These are phyloP conservation scores for Cataglyphis cursor DNA, from an alignment of 2,888 invertebrate species.

Conservation along the genomic window DNA sequence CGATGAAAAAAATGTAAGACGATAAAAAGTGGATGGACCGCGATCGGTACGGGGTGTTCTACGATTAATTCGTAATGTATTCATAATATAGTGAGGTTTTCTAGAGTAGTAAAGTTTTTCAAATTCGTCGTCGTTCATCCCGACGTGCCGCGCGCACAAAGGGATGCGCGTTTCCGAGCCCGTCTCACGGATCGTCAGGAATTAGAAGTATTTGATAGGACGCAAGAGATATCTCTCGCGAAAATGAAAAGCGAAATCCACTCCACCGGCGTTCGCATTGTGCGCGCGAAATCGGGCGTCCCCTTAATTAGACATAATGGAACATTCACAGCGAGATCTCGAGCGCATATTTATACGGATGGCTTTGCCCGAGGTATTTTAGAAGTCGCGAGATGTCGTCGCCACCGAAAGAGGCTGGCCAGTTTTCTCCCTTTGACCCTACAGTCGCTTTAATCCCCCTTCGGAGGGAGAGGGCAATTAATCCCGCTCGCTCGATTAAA, in stretches of 20 bases:
- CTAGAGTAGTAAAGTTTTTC: slow-evolving; percentile 10
- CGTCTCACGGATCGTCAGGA: slow-evolving; percentile 30
- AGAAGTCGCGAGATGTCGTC: slow-evolving; percentile 40
- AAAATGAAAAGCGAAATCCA: slow-evolving; percentile 41
- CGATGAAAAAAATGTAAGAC: slow-evolving; percentile 24
- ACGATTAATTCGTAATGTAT: slow-evolving; percentile 12
- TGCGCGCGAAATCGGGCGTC: slow-evolving; percentile 44
- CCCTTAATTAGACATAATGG: slow-evolving; percentile 51
- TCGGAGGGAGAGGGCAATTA: slow-evolving; percentile 78
- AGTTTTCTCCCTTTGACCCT: slow-evolving; percentile 64
- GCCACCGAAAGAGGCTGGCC: slow-evolving; percentile 41
- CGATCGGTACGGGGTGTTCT: too few relatives aligned
- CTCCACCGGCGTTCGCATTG: slow-evolving; percentile 16
- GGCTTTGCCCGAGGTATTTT: slow-evolving; percentile 68
- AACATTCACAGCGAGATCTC: slow-evolving; percentile 57
- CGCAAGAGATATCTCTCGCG: slow-evolving; percentile 29
- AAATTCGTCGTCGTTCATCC: slow-evolving; percentile 34
- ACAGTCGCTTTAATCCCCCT: slow-evolving; percentile 56
- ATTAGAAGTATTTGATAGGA: slow-evolving; percentile 50
- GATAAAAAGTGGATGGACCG: not conserved
- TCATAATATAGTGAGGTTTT: not conserved
- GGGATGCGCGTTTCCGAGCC: slow-evolving; percentile 12
- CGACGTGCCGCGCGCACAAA: slow-evolving; percentile 20
- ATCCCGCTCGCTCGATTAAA: slow-evolving; percentile 84
- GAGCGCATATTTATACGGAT: slow-evolving; percentile 74